Conservation (phyloP, 1,140 invertebrate species). For the Mizuhopecten yessoensis region DNA sequence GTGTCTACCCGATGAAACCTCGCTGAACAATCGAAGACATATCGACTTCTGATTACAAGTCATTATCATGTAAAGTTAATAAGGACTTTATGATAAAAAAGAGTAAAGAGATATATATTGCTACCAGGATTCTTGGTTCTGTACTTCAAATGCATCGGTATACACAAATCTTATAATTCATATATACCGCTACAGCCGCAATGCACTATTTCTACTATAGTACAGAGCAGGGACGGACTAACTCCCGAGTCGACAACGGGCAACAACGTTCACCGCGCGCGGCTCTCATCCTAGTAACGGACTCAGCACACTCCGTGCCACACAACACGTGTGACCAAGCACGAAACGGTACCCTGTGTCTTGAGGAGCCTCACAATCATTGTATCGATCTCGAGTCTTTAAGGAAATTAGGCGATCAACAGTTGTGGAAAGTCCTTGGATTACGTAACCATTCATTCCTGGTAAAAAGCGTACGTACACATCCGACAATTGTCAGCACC, state of each 20-base stretch:
- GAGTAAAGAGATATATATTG: too few relatives aligned
- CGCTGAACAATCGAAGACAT: too few relatives aligned
- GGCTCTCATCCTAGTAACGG: not conserved
- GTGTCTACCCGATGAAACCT: too few relatives aligned
- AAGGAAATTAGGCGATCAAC: constrained; percentile 27
- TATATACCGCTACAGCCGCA: too few relatives aligned
- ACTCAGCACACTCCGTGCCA: not conserved
- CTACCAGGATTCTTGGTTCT: too few relatives aligned
- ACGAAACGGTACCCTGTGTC: not conserved
- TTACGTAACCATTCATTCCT: constrained; percentile 18
- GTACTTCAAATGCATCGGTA: too few relatives aligned
- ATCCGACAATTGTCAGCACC: not conserved
- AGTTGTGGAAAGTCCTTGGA: constrained; percentile 28
- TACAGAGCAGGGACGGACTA: constrained; percentile 12
- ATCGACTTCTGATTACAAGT: too few relatives aligned
- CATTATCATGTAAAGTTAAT: too few relatives aligned
- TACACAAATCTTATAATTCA: too few relatives aligned
- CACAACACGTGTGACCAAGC: constrained; percentile 13
- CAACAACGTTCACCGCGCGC: not conserved
- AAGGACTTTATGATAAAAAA: too few relatives aligned
- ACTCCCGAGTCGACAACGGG: not conserved
- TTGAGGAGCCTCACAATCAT: not conserved
- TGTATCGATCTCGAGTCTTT: constrained; percentile 32
- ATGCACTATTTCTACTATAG: not conserved
- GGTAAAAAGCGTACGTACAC: not conserved